Evolutionary conservation across 1,140 invertebrate genomes (phyloP).

Genomic region (Bombus balteatus): DNA sequence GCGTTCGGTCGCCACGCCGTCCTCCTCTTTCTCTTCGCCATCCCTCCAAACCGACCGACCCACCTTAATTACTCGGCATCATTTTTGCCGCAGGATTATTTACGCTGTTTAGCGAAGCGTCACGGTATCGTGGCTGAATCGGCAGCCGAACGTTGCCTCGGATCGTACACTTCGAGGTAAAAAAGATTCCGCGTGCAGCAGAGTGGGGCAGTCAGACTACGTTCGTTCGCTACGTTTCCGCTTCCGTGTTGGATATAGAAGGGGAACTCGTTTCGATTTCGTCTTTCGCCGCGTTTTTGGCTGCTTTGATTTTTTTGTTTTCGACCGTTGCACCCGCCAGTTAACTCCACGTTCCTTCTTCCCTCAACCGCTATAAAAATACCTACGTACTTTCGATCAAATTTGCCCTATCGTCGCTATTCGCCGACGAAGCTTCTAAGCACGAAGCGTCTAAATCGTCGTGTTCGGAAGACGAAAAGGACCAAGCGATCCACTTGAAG

Average conservation of each 20-base stretch:
- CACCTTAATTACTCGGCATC: conserved; percentile 47
- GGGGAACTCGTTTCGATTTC: conserved; percentile 1
- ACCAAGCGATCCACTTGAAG: fast-evolving
- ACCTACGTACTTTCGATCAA: too few relatives aligned
- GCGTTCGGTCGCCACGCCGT: not conserved
- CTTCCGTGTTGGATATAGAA: not conserved
- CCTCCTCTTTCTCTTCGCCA: not conserved
- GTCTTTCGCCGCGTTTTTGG: not conserved
- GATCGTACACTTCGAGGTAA: not conserved
- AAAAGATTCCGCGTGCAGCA: not conserved
- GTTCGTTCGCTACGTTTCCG: not conserved
- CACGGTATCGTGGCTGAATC: not conserved
- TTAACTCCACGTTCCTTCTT: too few relatives aligned
- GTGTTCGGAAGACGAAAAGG: fast-evolving
- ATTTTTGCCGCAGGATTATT: conserved; percentile 46
- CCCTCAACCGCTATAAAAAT: fast-evolving
- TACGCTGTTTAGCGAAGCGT: conserved; percentile 50
- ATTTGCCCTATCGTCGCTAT: too few relatives aligned
- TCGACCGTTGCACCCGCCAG: too few relatives aligned
- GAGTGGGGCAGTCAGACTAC: not conserved
- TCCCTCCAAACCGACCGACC: not conserved
- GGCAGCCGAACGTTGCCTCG: not conserved
- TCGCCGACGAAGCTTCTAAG: too few relatives aligned
- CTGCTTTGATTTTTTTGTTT: not conserved
- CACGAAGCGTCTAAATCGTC: too few relatives aligned